Base-by-base conservation (phyloP, 2,888 invertebrate species). In the Gryllus longicercus region DNA sequence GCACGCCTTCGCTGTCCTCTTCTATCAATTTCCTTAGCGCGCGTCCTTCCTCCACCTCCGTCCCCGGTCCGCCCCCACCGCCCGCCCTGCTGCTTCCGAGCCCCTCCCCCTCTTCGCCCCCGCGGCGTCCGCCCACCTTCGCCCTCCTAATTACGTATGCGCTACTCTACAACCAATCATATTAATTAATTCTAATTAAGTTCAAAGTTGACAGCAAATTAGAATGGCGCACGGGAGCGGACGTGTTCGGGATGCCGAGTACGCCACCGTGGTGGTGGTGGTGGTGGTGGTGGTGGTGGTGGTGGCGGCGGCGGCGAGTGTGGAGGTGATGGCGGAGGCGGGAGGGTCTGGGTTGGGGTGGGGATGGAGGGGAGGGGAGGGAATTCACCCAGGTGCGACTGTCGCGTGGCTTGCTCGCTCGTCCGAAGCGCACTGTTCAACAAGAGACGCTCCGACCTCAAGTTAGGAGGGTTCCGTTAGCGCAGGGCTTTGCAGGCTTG, bases 101-200 rank as follows among this genome's bases (percentile, higher is more conserved):
- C 49, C 77, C 77, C n/a, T n/a, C 51, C 78, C 10, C 16, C 38
- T 21, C 21, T 21, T n/a, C 51, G 50, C 51, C 78, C n/a, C 63
- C 50, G 18, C 51, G 23, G 50, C 78, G 50, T 78, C 23, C 38
- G 51, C 23, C 74, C 23, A 74, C 74, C 74, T 74, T 74, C 74
- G 23, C 74, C 23, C 79, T 79, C 81, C 82, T 82, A 81, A 82
- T 82, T 82, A 81, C 81, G 80, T 79, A 82, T 82, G 82, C 81
- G 80, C 77, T 78, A 79, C 78, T 79, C 76, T 79, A 80, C 82
- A 74, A 82, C 91, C 91, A 91, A 91, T 91, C 91, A 91, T 91
- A 91, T 92, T 92, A 92, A 92, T 93, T 93, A 93, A 93, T 93
- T 93, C 92, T 93, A 93, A 93, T 93, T 92, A 92, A 93, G 93